phyloP scores from a whole-genome alignment of 2,888 invertebrate genomes.

The Pollenia amentaria region DNA sequence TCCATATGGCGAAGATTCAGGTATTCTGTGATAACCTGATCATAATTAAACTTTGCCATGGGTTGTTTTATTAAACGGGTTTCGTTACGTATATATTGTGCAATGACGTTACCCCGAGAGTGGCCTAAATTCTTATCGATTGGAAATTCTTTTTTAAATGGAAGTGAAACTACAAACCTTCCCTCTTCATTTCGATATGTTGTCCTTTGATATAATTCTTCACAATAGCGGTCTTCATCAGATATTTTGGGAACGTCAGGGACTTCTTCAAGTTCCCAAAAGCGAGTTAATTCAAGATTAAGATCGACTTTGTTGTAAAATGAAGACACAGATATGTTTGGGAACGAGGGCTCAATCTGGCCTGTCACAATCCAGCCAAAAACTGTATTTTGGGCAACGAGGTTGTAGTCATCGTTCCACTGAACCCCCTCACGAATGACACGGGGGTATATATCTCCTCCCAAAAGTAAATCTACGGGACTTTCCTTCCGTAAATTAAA shows the following conservation, averaged over 20 bases:
- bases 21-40: neutral
- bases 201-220: neutral
- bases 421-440: neutral
- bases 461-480: neutral
- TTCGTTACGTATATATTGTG: slow-evolving; percentile 13
- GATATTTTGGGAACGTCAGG: neutral
- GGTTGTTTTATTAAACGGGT: neutral
- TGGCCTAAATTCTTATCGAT: neutral
- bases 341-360: neutral
- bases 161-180: neutral
- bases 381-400: neutral
- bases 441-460: neutral
- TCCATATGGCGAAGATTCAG: too few species aligned
- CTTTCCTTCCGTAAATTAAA: too few species aligned
- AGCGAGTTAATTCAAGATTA: neutral
- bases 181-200: neutral
- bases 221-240: neutral
- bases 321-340: neutral
- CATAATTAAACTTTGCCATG: neutral
- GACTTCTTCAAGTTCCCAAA: slow-evolving; percentile 11
- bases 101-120: neutral
- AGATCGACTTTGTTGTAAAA: neutral
- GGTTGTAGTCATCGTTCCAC: neutral
- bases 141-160: neutral
- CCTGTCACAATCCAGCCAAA: neutral